These are phyloP conservation scores for Dicentrarchus labrax DNA, from an alignment of 2,113 vertebrate species.

Conservation along the genomic window DNA sequence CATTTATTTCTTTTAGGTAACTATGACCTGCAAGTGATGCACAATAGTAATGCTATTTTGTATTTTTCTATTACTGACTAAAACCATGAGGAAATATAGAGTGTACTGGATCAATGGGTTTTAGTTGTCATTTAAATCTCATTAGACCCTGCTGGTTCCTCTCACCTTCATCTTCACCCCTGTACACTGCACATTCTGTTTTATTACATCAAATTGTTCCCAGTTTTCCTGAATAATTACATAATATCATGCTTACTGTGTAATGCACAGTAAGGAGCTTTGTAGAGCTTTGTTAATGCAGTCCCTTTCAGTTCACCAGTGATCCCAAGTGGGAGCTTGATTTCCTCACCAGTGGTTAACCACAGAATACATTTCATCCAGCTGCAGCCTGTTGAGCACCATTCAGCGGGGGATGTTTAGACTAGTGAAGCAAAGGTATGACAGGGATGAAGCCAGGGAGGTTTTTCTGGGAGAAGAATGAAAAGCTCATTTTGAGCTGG, in stretches of 20 bases:
- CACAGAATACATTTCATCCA: constrained; percentile 14
- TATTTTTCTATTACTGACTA: neutral
- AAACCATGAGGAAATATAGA: neutral
- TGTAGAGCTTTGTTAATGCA: neutral
- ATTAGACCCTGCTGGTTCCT: neutral
- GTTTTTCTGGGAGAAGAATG: neutral
- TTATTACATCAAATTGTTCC: neutral
- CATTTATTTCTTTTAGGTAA: too few species aligned
- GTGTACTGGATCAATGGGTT: neutral
- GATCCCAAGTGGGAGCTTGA: neutral
- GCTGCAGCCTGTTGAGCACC: constrained; percentile 6
- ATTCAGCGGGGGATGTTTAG: constrained; percentile 6
- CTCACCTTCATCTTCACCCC: neutral
- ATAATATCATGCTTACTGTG: neutral
- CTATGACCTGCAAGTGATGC: neutral
- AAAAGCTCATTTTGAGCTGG: neutral
- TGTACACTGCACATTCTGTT: neutral
- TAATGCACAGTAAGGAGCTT: neutral
- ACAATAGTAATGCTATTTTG: neutral
- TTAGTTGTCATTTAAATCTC: neutral
- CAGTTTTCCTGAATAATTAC: neutral
- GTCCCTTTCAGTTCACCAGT: neutral
- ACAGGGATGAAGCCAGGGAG: neutral
- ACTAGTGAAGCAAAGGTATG: neutral
- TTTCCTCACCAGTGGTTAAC: constrained; percentile 9